Conservation (phyloP, 92 coral and sea anemone genomes). For the Zoanthus gigantus region DNA sequence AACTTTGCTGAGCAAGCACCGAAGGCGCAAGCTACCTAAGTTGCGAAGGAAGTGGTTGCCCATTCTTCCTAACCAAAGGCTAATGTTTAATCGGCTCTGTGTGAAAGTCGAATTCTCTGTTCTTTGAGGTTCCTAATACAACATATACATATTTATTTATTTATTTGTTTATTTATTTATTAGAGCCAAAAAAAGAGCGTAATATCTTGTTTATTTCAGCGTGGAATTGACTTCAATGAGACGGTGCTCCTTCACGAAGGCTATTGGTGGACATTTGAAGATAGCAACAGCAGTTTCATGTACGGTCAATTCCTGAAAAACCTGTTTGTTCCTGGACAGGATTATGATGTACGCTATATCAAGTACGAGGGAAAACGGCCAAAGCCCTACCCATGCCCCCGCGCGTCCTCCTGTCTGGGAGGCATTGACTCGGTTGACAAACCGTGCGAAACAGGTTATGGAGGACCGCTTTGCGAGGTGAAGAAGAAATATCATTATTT, state of each 20-base stretch:
- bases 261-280: constrained; percentile 81
- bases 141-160: no score
- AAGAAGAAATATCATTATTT: background rate
- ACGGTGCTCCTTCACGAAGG: constrained; percentile 76
- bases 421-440: constrained; percentile 72
- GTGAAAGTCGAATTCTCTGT: no score
- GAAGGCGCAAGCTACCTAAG: no score
- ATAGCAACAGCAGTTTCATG: constrained; percentile 72
- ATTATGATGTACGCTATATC: constrained; percentile 65
- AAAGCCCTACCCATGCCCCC: constrained; percentile 82
- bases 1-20: no score
- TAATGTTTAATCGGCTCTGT: no score
- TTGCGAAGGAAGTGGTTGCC: no score
- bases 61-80: no score
- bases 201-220: background rate
- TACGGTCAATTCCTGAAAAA: constrained; percentile 77
- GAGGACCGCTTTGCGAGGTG: constrained; percentile 86
- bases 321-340: constrained; percentile 68
- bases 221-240: constrained; percentile 74
- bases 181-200: background rate
- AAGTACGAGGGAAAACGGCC: constrained; percentile 73
- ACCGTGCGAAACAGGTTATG: constrained; percentile 81
- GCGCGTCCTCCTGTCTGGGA: constrained; percentile 81
- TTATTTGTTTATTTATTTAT: no score
- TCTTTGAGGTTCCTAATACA: no score